A percentile compares a stretch with the other conserved stretches of the same genome.
These are phyloP conservation scores for Branchinecta sandiegonensis DNA, from an alignment of 2,888 invertebrate species.

Conservation along the genomic window DNA sequence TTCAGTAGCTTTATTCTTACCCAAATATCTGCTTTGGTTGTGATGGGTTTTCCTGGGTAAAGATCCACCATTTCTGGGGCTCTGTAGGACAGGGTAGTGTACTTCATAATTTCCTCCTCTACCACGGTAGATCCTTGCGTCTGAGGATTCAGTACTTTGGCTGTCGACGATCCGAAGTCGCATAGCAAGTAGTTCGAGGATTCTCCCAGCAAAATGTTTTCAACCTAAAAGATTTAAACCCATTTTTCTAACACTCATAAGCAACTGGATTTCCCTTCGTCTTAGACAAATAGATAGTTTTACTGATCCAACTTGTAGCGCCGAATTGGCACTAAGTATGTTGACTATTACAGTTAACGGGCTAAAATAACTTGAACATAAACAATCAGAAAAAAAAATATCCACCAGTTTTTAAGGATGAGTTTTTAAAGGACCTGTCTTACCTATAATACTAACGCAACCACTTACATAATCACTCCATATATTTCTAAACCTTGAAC, in stretches of 20 bases:
- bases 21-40: conserved; percentile 79
- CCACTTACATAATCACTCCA: too few species aligned
- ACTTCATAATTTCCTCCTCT: conserved; percentile 71
- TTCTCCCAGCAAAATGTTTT: conserved; percentile 69
- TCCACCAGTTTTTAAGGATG: too few species aligned
- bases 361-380: too few species aligned
- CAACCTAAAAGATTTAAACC: conserved; percentile 45
- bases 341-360: too few species aligned
- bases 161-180: conserved; percentile 89
- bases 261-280: too few species aligned
- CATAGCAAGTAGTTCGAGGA: conserved; percentile 69
- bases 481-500: too few species aligned
- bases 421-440: too few species aligned
- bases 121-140: conserved; percentile 51
- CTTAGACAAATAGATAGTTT: too few species aligned
- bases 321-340: too few species aligned
- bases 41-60: conserved; percentile 64
- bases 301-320: too few species aligned
- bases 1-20: conserved; percentile 35
- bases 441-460: too few species aligned
- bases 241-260: background rate
- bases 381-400: too few species aligned
- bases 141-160: conserved; percentile 52
- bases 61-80: conserved; percentile 89
- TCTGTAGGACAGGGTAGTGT: conserved; percentile 69